These are phyloP conservation scores for Muscicapa striata DNA, from an alignment of 2,797 vertebrate genomes.

Conservation along the genomic window DNA sequence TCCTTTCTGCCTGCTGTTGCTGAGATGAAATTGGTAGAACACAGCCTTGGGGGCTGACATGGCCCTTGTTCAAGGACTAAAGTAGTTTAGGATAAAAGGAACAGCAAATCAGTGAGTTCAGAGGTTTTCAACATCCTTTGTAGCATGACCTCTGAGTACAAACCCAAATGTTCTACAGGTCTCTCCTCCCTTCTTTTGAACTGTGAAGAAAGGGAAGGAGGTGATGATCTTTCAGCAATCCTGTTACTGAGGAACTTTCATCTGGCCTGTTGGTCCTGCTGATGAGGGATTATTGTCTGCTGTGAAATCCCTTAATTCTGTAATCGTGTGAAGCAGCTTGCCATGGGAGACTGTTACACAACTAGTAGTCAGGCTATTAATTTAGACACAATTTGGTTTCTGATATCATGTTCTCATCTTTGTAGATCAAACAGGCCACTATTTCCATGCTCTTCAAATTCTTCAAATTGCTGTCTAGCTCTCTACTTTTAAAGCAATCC, in stretches of 20 bases:
- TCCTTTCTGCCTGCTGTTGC: neutral
- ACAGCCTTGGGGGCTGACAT: neutral
- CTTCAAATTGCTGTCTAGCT: neutral
- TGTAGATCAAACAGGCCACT: neutral
- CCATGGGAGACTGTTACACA: neutral
- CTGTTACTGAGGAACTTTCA: slow-evolving; percentile 38
- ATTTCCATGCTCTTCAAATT: neutral
- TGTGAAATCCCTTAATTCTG: slow-evolving; percentile 20
- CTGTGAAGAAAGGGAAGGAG: neutral
- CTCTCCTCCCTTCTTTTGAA: neutral
- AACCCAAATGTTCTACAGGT: neutral
- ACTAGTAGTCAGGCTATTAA: neutral
- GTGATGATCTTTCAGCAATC: slow-evolving; percentile 21
- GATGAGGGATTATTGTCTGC: neutral
- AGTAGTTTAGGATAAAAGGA: neutral
- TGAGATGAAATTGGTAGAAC: neutral
- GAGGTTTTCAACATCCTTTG: neutral
- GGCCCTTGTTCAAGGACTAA: neutral
- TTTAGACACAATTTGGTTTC: neutral
- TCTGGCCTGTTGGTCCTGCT: neutral
- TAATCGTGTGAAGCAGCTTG: neutral
- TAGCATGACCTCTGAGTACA: neutral
- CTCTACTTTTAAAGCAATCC: neutral
- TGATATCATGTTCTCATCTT: neutral
- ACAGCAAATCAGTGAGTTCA: neutral